Percentiles rank a stretch among this genome's conserved stretches.
Conservation (phyloP, 2,797 vertebrate genomes). For the Poecile montanus region DNA sequence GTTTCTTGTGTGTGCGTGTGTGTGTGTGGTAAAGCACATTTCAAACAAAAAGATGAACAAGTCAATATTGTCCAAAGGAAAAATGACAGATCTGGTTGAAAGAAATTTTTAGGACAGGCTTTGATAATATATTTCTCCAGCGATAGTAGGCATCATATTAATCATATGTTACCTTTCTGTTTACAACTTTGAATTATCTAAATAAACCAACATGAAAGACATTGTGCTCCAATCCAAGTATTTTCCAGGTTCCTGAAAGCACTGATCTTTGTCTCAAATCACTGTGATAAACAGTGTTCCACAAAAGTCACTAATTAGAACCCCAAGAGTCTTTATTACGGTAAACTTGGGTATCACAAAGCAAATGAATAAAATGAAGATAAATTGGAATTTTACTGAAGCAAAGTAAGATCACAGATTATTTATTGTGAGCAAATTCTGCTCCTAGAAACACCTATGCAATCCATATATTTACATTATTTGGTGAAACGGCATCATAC, state of each 20-base stretch:
- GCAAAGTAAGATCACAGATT: background rate
- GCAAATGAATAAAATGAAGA: background rate
- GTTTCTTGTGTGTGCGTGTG: background rate
- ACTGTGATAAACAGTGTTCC: background rate
- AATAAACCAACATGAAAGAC: constrained; percentile 4
- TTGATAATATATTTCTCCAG: background rate
- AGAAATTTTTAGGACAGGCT: background rate
- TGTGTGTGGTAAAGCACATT: background rate
- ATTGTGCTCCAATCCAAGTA: background rate
- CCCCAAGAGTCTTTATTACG: background rate
- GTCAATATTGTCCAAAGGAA: constrained; percentile 11
- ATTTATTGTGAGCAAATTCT: background rate
- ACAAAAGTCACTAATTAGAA: constrained; percentile 17
- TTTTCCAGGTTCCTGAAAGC: background rate
- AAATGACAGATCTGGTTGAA: background rate
- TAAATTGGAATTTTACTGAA: constrained; percentile 10
- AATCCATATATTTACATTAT: background rate
- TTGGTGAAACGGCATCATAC: background rate
- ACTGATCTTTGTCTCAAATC: background rate
- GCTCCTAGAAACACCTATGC: background rate
- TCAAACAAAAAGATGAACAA: constrained; percentile 22
- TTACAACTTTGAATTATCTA: constrained; percentile 2
- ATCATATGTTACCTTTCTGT: background rate
- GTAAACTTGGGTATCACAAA: background rate
- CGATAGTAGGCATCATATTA: background rate